A percentile compares a stretch with the other conserved stretches of the same genome.
Conservation (phyloP, 2,113 vertebrate genomes). For the Dinomys branickii region DNA sequence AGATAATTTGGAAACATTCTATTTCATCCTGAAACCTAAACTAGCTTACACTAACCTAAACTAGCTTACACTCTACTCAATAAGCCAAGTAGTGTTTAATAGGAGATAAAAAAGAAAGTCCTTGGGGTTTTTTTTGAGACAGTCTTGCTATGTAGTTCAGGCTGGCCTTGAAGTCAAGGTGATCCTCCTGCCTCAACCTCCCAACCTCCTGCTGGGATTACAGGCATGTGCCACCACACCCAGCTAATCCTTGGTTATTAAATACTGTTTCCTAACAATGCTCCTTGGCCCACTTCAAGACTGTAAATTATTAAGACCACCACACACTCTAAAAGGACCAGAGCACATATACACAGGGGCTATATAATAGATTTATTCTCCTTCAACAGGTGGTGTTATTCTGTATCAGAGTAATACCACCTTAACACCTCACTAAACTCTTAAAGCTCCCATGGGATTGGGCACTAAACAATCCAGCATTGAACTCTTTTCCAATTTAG, state of each 20-base stretch:
- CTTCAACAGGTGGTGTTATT: background rate
- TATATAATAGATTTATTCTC: background rate
- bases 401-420: too few species aligned
- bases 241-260: background rate
- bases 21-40: conserved; percentile 72
- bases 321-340: conserved; percentile 42
- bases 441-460: conserved; percentile 52
- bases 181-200: background rate
- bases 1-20: conserved; percentile 55
- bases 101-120: conserved; percentile 37
- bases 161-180: background rate
- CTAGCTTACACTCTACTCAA: conserved; percentile 58
- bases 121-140: background rate
- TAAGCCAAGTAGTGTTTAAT: conserved; percentile 34
- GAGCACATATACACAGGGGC: conserved; percentile 30
- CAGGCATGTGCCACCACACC: background rate
- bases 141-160: background rate
- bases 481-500: conserved; percentile 36
- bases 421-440: background rate
- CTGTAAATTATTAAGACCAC: conserved; percentile 46
- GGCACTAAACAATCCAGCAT: conserved; percentile 22
- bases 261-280: conserved; percentile 51
- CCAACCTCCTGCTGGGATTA: background rate
- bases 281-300: conserved; percentile 24
- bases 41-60: conserved; percentile 52